Evolutionary conservation across 2,113 vertebrate genomes (phyloP).

Genomic region (Callipepla californica): DNA sequence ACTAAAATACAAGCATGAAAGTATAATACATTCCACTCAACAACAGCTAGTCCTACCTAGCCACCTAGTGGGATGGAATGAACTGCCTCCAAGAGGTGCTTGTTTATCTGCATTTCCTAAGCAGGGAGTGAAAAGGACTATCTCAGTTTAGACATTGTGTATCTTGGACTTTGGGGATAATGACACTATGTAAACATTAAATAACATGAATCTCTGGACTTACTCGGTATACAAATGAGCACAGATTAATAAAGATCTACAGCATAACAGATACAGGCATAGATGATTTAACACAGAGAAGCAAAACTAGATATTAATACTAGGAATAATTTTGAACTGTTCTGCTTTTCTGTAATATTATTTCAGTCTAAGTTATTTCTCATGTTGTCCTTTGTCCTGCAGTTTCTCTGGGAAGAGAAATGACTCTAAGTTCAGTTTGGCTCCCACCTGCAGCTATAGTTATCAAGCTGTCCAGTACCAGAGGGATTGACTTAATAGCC

Average conservation of each 20-base stretch:
- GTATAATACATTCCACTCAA: neutral
- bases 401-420: neutral
- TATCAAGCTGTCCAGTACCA: neutral
- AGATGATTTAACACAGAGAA: neutral
- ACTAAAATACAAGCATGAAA: neutral
- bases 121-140: neutral
- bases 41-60: neutral
- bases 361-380: neutral
- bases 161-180: neutral
- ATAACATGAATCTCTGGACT: neutral
- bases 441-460: neutral
- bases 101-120: neutral
- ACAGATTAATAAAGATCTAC: neutral
- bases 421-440: too few species aligned
- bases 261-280: neutral
- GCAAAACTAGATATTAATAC: neutral
- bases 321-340: neutral
- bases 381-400: rapidly evolving
- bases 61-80: rapidly evolving
- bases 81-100: neutral
- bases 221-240: neutral
- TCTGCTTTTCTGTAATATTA: neutral
- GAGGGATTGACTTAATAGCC: neutral
- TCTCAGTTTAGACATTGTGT: neutral
- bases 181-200: neutral